Conservation (phyloP, 2,797 vertebrate genomes). For the Sylvilagus floridanus region DNA sequence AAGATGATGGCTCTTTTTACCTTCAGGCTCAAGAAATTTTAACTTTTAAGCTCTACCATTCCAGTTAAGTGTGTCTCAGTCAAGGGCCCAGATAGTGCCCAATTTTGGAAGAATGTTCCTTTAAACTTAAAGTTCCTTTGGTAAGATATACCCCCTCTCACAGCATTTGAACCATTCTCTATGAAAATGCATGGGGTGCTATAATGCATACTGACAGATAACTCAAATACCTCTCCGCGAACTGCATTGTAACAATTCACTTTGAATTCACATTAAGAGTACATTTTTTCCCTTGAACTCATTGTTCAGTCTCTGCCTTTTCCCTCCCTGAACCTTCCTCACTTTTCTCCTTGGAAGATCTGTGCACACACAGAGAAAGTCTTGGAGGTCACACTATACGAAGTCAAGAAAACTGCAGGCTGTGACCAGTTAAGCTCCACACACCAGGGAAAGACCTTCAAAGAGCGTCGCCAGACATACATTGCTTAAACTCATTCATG, state of each 20-base stretch:
- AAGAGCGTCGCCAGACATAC: background rate
- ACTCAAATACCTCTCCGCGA: background rate
- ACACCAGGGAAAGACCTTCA: background rate
- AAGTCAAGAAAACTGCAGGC: background rate
- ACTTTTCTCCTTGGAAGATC: background rate
- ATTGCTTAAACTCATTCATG: background rate
- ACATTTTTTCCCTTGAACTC: background rate
- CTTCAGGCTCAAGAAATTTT: background rate
- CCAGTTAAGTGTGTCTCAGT: background rate
- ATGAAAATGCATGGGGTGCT: background rate
- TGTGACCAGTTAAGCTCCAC: background rate
- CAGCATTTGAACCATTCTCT: background rate
- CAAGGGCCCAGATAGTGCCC: background rate
- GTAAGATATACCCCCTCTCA: background rate
- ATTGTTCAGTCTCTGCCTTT: background rate
- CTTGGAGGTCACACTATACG: background rate
- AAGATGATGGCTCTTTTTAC: background rate
- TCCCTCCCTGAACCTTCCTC: background rate
- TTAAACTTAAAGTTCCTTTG: background rate
- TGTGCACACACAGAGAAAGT: background rate
- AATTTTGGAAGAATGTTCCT: background rate
- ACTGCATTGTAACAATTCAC: background rate
- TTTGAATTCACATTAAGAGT: background rate
- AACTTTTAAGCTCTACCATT: constrained; percentile 41
- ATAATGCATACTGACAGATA: background rate